Percentiles rank a stretch among this genome's conserved stretches.
Conservation (phyloP, 2,888 invertebrate genomes). For the Plagodis pulveraria region DNA sequence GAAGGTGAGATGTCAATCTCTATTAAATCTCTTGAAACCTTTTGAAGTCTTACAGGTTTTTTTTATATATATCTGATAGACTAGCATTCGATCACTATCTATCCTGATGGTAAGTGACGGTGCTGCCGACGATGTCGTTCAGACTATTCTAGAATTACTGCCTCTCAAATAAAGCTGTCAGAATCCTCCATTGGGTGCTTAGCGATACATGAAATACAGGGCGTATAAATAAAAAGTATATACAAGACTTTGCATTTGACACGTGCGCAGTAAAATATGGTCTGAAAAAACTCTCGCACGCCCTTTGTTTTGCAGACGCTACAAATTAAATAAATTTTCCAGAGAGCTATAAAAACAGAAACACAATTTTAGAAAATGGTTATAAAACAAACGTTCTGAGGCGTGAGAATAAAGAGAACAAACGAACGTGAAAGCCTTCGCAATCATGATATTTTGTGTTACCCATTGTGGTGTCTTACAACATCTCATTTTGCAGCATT, state of each 20-base stretch:
- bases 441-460: constrained; percentile 22
- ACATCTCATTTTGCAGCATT: constrained; percentile 14
- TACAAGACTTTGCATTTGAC: constrained; percentile 47
- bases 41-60: constrained; percentile 43
- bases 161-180: too few relatives aligned
- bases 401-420: constrained; percentile 13
- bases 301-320: constrained; percentile 15
- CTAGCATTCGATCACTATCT: too few relatives aligned
- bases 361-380: constrained; percentile 27
- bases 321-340: constrained; percentile 26
- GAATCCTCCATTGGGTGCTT: too few relatives aligned
- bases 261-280: constrained; percentile 40
- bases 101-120: too few relatives aligned
- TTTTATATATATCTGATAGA: too few relatives aligned
- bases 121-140: too few relatives aligned
- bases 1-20: too few relatives aligned
- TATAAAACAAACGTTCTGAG: constrained; percentile 20
- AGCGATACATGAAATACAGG: constrained; percentile 6
- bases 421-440: constrained; percentile 16
- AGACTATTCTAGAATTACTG: too few relatives aligned
- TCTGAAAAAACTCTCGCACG: constrained; percentile 21
- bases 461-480: constrained; percentile 15
- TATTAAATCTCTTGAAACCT: constrained; percentile 50
- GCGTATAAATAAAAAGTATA: constrained; percentile 58
- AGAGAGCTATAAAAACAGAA: constrained; percentile 21